These are phyloP conservation scores for Neogobius melanostomus DNA, from an alignment of 2,113 vertebrate species.

Conservation along the genomic window DNA sequence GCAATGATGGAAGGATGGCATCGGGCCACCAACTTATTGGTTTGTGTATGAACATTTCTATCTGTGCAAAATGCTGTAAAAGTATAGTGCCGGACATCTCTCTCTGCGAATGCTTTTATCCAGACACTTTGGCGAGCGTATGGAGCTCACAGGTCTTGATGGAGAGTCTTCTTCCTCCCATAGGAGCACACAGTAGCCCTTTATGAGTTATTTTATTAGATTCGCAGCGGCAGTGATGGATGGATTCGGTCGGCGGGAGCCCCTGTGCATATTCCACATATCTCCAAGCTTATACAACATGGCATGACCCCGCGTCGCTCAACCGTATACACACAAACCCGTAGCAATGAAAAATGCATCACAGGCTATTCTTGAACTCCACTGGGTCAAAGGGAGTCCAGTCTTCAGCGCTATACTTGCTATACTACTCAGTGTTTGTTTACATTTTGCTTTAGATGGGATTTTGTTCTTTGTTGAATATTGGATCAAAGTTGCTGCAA, in stretches of 20 bases:
- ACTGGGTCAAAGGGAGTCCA: background rate
- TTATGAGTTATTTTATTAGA: constrained; percentile 9
- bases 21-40: too few species aligned
- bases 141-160: too few species aligned
- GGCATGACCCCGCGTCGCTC: background rate
- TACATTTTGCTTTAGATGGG: too few species aligned
- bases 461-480: too few species aligned
- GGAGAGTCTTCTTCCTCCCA: background rate
- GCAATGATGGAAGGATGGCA: too few species aligned
- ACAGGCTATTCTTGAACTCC: background rate
- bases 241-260: background rate
- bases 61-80: too few species aligned
- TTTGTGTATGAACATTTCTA: too few species aligned
- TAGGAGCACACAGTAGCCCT: background rate
- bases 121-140: background rate
- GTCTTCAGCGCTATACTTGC: too few species aligned
- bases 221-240: background rate
- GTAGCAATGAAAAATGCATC: background rate
- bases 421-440: too few species aligned
- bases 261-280: background rate
- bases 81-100: too few species aligned
- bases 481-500: too few species aligned
- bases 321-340: constrained; percentile 1
- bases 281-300: background rate
- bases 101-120: too few species aligned